These are phyloP conservation scores for Hoplostethus mediterraneus DNA, from an alignment of 2,797 vertebrate genomes.

Conservation along the genomic window DNA sequence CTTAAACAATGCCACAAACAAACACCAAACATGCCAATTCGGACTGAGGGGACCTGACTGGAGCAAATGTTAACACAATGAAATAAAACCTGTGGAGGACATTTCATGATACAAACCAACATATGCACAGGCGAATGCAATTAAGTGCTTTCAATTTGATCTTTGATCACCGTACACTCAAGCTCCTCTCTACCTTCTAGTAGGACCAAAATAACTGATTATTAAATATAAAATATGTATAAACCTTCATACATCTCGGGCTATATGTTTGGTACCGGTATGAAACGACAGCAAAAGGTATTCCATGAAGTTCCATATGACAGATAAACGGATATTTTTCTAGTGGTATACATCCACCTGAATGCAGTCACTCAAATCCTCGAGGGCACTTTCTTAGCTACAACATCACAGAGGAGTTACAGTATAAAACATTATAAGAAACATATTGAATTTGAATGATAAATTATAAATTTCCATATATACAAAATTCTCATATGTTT, in stretches of 20 bases:
- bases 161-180: constrained; percentile 64
- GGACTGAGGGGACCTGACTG: constrained; percentile 14
- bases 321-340: constrained; percentile 56
- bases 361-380: constrained; percentile 80
- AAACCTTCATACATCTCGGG: constrained; percentile 79
- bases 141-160: constrained; percentile 80
- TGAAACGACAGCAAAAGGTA: constrained; percentile 69
- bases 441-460: constrained; percentile 83
- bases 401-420: constrained; percentile 73
- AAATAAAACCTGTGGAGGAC: constrained; percentile 44
- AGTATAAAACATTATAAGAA: constrained; percentile 84
- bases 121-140: constrained; percentile 54
- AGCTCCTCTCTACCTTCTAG: constrained; percentile 52
- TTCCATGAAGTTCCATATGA: constrained; percentile 59
- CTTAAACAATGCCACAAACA: constrained; percentile 29
- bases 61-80: constrained; percentile 30
- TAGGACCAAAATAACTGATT: constrained; percentile 70
- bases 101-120: constrained; percentile 47
- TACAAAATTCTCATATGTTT: constrained; percentile 74
- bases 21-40: constrained; percentile 27
- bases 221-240: constrained; percentile 78
- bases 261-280: constrained; percentile 78
- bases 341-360: constrained; percentile 65
- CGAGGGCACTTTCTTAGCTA: constrained; percentile 82
- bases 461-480: constrained; percentile 85